Conservation (phyloP, 2,888 invertebrate genomes). For the Dysmachus trigonus region DNA sequence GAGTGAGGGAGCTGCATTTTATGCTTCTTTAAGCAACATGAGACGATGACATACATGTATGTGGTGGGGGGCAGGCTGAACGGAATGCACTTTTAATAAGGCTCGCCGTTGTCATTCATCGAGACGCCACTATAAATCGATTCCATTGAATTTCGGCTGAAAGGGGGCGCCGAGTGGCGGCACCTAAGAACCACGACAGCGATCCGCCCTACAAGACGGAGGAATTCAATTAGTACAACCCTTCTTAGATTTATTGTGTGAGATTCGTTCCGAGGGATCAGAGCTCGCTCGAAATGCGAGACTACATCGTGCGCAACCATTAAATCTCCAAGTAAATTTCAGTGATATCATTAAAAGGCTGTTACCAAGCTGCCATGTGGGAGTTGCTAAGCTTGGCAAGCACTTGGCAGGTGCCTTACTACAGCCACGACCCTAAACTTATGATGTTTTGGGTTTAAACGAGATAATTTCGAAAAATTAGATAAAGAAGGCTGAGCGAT, state of each 20-base stretch:
- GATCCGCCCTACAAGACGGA: slow-evolving; percentile 1
- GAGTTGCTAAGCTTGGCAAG: slow-evolving; percentile 14
- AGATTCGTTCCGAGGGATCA: slow-evolving; percentile 18
- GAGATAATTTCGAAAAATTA: slow-evolving; percentile 33
- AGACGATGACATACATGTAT: neutral
- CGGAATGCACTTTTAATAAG: slow-evolving; percentile 28
- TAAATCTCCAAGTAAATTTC: slow-evolving; percentile 38
- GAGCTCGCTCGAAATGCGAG: slow-evolving; percentile 12
- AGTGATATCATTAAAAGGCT: slow-evolving; percentile 30
- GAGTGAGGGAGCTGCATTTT: slow-evolving; percentile 7
- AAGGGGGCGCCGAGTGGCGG: neutral
- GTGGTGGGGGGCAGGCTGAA: neutral
- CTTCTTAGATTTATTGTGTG: slow-evolving; percentile 35
- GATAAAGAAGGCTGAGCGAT: slow-evolving; percentile 16
- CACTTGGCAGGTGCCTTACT: slow-evolving; percentile 1
- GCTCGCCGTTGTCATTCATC: slow-evolving; percentile 11
- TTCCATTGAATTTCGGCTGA: slow-evolving; percentile 5
- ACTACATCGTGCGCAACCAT: slow-evolving; percentile 5
- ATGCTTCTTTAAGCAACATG: slow-evolving; percentile 1
- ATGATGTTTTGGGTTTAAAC: slow-evolving; percentile 32
- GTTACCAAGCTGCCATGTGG: slow-evolving; percentile 29
- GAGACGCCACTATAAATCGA: slow-evolving; percentile 16
- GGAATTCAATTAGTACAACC: slow-evolving; percentile 40
- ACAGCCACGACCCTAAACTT: slow-evolving; percentile 25
- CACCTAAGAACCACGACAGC: neutral